A percentile compares a stretch with the other conserved stretches of the same genome.
phyloP scores from a whole-genome alignment of 2,888 invertebrate species.

The Siphonodentalium dalli region DNA sequence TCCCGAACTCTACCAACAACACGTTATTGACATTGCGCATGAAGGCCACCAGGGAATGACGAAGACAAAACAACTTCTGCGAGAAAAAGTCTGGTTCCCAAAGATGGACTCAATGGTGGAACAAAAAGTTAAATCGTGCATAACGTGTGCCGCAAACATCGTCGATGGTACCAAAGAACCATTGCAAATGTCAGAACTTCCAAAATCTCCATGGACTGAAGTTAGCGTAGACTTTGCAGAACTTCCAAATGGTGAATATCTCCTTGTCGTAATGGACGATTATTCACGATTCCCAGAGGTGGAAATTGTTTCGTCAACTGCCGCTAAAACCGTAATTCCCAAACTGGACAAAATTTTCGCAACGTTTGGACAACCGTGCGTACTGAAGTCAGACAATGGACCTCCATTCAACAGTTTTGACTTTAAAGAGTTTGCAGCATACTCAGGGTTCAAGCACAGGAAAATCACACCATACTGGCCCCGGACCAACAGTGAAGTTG shows the following conservation, averaged over 20 bases:
- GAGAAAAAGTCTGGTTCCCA: conserved; percentile 32
- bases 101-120: conserved; percentile 23
- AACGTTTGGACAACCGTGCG: conserved; percentile 2
- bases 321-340: conserved; percentile 20
- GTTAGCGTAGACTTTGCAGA: conserved; percentile 15
- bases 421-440: conserved; percentile 11
- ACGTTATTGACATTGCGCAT: conserved; percentile 31
- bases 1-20: conserved; percentile 14
- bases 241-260: conserved; percentile 11
- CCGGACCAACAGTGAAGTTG: conserved; percentile 11
- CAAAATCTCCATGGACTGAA: conserved; percentile 12
- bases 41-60: conserved; percentile 31
- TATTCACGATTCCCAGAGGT: conserved; percentile 16
- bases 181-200: conserved; percentile 15
- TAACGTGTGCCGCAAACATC: conserved; percentile 18
- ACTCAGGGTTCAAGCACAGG: conserved; percentile 12
- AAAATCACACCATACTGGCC: conserved; percentile 19
- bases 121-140: conserved; percentile 8
- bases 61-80: conserved; percentile 28
- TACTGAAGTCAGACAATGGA: conserved; percentile 16
- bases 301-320: conserved; percentile 5
- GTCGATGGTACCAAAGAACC: conserved; percentile 9
- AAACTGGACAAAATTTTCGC: conserved; percentile 18
- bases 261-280: conserved; percentile 22
- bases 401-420: conserved; percentile 10